Evolutionary conservation across 2,888 invertebrate species (phyloP).

Genomic region (Tipula helvola): DNA sequence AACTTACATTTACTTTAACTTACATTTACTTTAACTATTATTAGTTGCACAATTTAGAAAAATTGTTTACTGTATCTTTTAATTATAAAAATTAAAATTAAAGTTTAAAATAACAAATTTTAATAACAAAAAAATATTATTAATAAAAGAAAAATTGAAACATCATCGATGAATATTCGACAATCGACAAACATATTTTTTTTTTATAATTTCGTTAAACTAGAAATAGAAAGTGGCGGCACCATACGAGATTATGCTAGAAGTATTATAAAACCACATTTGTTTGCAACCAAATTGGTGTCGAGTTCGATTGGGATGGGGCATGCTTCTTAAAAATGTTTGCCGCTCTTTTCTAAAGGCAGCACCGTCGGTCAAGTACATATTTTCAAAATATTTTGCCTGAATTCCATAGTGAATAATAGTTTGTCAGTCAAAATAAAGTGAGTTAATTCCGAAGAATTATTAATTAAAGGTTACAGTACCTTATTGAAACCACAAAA

Average conservation of each 20-base stretch:
- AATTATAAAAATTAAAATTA: neutral
- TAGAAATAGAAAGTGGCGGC: neutral
- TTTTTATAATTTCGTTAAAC: neutral
- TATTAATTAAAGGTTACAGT: too few relatives aligned
- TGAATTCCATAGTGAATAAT: too few relatives aligned
- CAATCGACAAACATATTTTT: conserved; percentile 6
- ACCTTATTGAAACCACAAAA: too few relatives aligned
- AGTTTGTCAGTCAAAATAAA: too few relatives aligned
- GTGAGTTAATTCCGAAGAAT: too few relatives aligned
- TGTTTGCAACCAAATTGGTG: neutral
- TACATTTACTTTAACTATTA: neutral
- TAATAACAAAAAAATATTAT: neutral
- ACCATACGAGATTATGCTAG: neutral
- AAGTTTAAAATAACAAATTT: neutral
- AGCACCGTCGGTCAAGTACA: too few relatives aligned
- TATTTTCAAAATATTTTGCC: too few relatives aligned
- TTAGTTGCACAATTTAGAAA: neutral
- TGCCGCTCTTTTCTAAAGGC: too few relatives aligned
- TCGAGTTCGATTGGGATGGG: too few relatives aligned
- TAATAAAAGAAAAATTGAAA: neutral
- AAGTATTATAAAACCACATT: neutral
- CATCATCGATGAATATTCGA: conserved; percentile 6
- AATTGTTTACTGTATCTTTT: neutral
- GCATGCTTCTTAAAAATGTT: too few relatives aligned
- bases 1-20: neutral